These are phyloP conservation scores for Lateolabrax maculatus DNA, from an alignment of 2,797 vertebrate species.

Conservation along the genomic window DNA sequence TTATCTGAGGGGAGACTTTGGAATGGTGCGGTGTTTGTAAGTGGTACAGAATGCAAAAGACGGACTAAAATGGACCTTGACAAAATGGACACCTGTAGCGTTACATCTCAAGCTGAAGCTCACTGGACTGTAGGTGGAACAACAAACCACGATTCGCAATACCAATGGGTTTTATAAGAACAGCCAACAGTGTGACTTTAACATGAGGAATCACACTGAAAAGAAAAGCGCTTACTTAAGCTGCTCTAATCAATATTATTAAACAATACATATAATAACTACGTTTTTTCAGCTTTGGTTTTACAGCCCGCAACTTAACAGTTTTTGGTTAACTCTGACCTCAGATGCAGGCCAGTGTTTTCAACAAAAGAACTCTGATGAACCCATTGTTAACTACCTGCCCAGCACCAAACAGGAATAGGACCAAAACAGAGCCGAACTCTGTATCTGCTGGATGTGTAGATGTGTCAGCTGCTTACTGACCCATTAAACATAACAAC, in stretches of 20 bases:
- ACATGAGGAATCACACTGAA: not conserved
- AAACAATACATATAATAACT: not conserved
- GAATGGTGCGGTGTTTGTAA: conserved; percentile 9
- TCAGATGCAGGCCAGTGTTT: not conserved
- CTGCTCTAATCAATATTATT: not conserved
- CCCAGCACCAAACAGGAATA: too few species aligned
- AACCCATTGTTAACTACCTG: not conserved
- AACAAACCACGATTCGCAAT: not conserved
- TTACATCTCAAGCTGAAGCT: conserved; percentile 8
- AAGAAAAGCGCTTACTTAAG: not conserved
- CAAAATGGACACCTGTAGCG: conserved; percentile 45
- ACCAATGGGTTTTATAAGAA: not conserved
- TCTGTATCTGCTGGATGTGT: too few species aligned
- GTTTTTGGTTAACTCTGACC: too few species aligned
- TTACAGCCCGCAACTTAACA: too few species aligned
- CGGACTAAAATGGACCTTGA: conserved; percentile 32
- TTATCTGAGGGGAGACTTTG: conserved; percentile 24
- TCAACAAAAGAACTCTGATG: not conserved
- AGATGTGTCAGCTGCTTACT: too few species aligned
- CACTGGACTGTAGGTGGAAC: not conserved
- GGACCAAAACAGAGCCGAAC: too few species aligned
- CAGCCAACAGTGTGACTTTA: not conserved
- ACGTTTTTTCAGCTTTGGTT: too few species aligned
- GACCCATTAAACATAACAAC: too few species aligned
- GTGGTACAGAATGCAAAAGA: conserved; percentile 39